Evolutionary conservation across 2,888 invertebrate genomes (phyloP).

Genomic region (Caenorhabditis wallacei): DNA sequence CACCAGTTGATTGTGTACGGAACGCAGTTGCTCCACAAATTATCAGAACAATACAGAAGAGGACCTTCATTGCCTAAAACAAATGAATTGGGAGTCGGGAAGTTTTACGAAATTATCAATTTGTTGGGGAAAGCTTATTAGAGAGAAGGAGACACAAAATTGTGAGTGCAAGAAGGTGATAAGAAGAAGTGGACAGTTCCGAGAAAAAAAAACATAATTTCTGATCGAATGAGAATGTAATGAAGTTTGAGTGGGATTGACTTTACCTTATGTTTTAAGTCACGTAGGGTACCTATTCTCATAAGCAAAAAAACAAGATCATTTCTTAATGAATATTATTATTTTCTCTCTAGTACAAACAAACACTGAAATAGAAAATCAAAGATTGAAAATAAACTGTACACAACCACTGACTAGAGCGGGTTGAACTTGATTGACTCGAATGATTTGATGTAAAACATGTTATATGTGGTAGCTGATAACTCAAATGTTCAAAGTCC

Average conservation of each 20-base stretch:
- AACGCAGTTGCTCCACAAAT: slow-evolving; percentile 55
- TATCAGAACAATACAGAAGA: slow-evolving; percentile 17
- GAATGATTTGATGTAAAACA: slow-evolving; percentile 2
- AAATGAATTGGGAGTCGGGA: not conserved
- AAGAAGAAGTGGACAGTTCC: slow-evolving; percentile 39
- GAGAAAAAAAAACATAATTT: slow-evolving; percentile 34
- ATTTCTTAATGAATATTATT: no score
- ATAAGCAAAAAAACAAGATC: no score
- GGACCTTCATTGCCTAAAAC: slow-evolving; percentile 46
- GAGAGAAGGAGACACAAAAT: not conserved
- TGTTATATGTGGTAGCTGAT: slow-evolving; percentile 11
- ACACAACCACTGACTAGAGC: not conserved
- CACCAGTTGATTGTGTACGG: slow-evolving; percentile 76
- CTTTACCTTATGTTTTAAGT: slow-evolving; percentile 7
- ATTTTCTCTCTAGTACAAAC: no score
- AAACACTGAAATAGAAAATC: not conserved
- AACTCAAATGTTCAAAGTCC: slow-evolving; percentile 28
- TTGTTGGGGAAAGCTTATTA: slow-evolving; percentile 1
- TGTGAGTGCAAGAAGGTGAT: slow-evolving; percentile 30
- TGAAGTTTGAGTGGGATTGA: not conserved
- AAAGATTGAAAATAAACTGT: no score
- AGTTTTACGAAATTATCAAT: slow-evolving; percentile 2
- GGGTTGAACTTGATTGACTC: slow-evolving; percentile 6
- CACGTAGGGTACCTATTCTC: slow-evolving; percentile 3
- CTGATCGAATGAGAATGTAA: slow-evolving; percentile 22